These are phyloP conservation scores for Takifugu rubripes DNA, from an alignment of 2,797 vertebrate species.

Conservation along the genomic window DNA sequence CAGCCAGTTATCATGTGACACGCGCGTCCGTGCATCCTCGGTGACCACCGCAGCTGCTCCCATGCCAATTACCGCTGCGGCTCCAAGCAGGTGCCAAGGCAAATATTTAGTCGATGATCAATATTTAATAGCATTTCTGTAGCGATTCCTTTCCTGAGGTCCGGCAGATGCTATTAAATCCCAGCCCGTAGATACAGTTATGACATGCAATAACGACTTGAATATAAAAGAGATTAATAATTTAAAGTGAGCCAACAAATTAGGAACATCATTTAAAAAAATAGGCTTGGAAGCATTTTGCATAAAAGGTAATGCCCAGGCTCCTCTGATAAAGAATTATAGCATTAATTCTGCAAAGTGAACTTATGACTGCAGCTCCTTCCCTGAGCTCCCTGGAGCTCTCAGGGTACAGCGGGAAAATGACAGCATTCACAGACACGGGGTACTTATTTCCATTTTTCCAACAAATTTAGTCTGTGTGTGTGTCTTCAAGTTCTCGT, in stretches of 20 bases:
- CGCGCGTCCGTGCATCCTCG: conserved; percentile 40
- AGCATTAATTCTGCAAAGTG: conserved; percentile 99
- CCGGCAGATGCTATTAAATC: conserved; percentile 99
- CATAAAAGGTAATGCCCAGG: conserved; percentile 95
- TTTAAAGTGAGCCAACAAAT: conserved; percentile 99
- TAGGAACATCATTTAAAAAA: conserved; percentile 99
- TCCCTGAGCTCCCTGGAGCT: conserved; percentile 94
- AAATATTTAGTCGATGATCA: conserved; percentile 99
- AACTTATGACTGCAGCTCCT: conserved; percentile 98
- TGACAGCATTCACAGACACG: conserved; percentile 88
- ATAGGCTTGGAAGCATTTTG: conserved; percentile 96
- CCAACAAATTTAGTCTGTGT: conserved; percentile 56
- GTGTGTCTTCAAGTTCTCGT: background rate
- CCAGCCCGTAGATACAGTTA: conserved; percentile 99
- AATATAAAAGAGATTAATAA: conserved; percentile 99
- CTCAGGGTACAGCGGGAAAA: conserved; percentile 91
- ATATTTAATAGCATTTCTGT: conserved; percentile 93
- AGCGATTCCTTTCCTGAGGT: conserved; percentile 91
- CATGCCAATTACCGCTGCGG: conserved; percentile 85
- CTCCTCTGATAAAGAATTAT: conserved; percentile 96
- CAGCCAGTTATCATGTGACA: conserved; percentile 1
- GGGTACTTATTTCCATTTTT: conserved; percentile 88
- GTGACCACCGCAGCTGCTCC: conserved; percentile 67
- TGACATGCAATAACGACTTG: conserved; percentile 99
- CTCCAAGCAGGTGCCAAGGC: conserved; percentile 88